Base-by-base conservation (phyloP, 2,888 invertebrate genomes). In the Apoderus coryli region DNA sequence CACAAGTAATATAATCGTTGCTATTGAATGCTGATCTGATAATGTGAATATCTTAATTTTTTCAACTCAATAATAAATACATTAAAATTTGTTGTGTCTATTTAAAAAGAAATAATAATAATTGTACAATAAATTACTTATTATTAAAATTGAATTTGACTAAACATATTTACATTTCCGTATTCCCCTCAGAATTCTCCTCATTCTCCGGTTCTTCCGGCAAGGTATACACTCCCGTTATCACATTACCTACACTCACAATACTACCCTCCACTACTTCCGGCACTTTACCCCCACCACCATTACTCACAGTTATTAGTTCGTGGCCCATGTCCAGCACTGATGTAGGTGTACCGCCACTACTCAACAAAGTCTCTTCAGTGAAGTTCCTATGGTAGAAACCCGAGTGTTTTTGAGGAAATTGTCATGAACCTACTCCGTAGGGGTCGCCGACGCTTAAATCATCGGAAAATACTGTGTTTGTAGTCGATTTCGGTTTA, bases 341-440 rank as follows among this genome's bases (percentile, higher is more conserved):
- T 29, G 64, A 63, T 23, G 67, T 67, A 37, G 67, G 67, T 29
- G 67, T 67, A 38, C 64, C 64, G n/a, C n/a, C n/a, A 51, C 47
- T 62, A 40, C 65, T 62, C 38, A 67, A 53, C 44, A 68, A 52
- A 27, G 67, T 67, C 50, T 68, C 67, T 50, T 68, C 67, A 43
- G 67, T 68, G 53, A 66, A 56, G 54, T 67, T 66, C 44, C 66
- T 59, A 48, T 63, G 63, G 53, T 71, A 72, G 53, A 71, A 60
- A 34, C 40, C 46, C 27, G 29, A 34, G 25, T 39, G 44, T 29
- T 47, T 48, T 40, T 60, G 62, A 39, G 58, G 61, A 49, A 76
- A 75, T 65, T 76, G 76, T 76, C 76, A 76, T 67, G 76, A 76
- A 40, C 67, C 67, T 62, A 75, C 63, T 37, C 72, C 73, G 52